Percentiles rank a stretch among this genome's conserved stretches.
These are phyloP conservation scores for Hydropotes inermis DNA, from an alignment of 2,113 vertebrate genomes.

Conservation along the genomic window DNA sequence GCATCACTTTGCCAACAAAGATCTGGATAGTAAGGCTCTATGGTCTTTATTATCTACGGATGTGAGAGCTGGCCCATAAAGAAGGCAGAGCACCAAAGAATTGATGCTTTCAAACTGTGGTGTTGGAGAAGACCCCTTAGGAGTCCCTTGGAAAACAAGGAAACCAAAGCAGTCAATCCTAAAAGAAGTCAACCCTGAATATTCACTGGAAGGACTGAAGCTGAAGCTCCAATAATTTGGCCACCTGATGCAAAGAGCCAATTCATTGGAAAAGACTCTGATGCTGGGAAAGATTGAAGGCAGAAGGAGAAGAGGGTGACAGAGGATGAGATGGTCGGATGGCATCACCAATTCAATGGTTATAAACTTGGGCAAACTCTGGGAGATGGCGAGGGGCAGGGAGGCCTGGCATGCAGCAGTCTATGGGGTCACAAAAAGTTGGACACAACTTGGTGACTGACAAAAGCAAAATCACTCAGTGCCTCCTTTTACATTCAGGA, in stretches of 20 bases:
- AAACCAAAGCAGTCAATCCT: neutral
- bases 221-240: neutral
- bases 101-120: neutral
- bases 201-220: neutral
- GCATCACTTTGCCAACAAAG: neutral
- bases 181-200: neutral
- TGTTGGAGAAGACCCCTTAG: neutral
- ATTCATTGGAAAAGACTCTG: neutral
- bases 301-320: neutral
- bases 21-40: neutral
- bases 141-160: neutral
- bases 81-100: neutral
- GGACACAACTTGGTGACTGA: neutral
- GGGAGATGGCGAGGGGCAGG: neutral
- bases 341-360: neutral
- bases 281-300: neutral
- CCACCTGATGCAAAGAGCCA: neutral
- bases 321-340: neutral
- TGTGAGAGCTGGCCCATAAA: neutral
- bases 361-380: neutral
- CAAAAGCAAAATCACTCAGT: neutral
- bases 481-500: conserved; percentile 14
- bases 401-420: neutral
- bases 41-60: neutral
- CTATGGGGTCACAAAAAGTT: neutral